Conservation (phyloP, 2,797 vertebrate genomes). For the Champsocephalus gunnari region DNA sequence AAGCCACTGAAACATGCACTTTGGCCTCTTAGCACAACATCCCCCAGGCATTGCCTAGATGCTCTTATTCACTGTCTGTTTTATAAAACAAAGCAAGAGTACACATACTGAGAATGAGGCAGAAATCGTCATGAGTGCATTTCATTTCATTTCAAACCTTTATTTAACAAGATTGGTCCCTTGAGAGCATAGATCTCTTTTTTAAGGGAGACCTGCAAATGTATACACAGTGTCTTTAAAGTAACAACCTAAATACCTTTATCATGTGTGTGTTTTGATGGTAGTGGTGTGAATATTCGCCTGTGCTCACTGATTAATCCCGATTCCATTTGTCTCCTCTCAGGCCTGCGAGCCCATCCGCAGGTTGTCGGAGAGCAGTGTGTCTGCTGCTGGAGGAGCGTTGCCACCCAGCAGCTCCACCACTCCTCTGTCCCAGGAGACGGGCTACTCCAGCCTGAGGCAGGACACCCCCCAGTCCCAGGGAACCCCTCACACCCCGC, state of each 20-base stretch:
- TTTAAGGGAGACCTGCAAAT: too few species aligned
- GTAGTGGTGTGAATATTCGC: neutral
- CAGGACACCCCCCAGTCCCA: conserved; percentile 96
- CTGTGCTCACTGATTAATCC: neutral
- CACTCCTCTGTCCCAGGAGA: conserved; percentile 95
- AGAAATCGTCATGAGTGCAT: neutral
- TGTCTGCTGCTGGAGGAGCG: conserved; percentile 84
- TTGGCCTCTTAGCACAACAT: conserved; percentile 39
- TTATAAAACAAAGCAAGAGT: neutral
- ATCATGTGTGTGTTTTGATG: neutral
- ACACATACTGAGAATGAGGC: neutral
- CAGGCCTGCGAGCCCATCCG: conserved; percentile 93
- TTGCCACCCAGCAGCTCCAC: conserved; percentile 90
- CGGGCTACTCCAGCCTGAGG: conserved; percentile 95
- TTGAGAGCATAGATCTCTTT: too few species aligned
- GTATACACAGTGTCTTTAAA: neutral
- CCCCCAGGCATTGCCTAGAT: conserved; percentile 5
- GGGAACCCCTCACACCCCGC: conserved; percentile 94
- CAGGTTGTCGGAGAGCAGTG: conserved; percentile 89
- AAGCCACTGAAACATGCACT: conserved; percentile 60
- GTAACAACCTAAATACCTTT: neutral
- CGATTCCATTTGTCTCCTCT: conserved; percentile 14
- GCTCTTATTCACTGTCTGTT: conserved; percentile 13
- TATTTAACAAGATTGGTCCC: too few species aligned
- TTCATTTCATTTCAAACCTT: too few species aligned